Base-by-base conservation (phyloP, 2,113 vertebrate genomes). In the Ictalurus furcatus region DNA sequence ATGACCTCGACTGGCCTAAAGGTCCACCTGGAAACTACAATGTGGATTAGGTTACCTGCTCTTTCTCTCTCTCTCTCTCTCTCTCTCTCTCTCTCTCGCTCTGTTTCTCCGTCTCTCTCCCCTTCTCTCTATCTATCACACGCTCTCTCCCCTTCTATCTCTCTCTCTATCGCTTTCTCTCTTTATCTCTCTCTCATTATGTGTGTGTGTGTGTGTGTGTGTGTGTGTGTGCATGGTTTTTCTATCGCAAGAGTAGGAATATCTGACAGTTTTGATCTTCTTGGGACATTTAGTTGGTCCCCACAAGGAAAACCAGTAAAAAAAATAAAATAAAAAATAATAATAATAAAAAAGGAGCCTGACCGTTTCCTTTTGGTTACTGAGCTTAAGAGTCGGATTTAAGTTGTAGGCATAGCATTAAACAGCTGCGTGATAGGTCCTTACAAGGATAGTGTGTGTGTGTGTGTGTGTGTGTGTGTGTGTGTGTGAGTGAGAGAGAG, bases 41-140 rank as follows among this genome's bases (percentile, higher is more conserved):
- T 37, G 30, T 83, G 58, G 56, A 83, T 83, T 83, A 61, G 54
- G 30, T 59, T 61, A 21, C 80, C 5, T n/a, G 4, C 11, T 28
- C 74, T 14, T 40, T 54, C 48, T 80, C 78, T 80, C 44, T 79
- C 44, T 80, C 78, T 80, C 28, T 80, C 78, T 80, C 48, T 79
- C 48, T 59, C 79, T 34, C 54, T 34, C n/a, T 81, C 52, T 59
- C n/a, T 81, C 37, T 76, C 37, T 76, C 73, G 44, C 3, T 76
- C 19, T 44, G 0, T 44, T 5, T 3, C 40, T 44, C 44, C 0
- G 3, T 6, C 44, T 44, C 44, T 48, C 44, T 48, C 44, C 44
- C 6, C 44, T 48, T 48, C 44, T 48, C 44, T 48, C 44, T 44
- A 6, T 44, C 44, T 44, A 40, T 40, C 40, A 40, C 40, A 40